phyloP scores from a whole-genome alignment of 2,888 invertebrate species.

The Temnothorax rugatulus region DNA sequence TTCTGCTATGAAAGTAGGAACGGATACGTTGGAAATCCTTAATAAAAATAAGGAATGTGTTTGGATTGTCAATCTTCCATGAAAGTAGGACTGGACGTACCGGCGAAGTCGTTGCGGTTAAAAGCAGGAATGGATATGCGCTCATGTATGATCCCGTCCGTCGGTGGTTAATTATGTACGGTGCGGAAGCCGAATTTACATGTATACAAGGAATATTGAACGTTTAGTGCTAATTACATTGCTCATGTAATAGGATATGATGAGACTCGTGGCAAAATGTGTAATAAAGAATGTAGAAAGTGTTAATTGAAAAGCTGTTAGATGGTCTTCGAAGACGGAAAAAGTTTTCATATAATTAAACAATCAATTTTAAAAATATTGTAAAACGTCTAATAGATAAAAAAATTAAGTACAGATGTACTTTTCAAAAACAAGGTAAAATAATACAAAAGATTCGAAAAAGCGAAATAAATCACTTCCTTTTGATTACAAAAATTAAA shows the following conservation, averaged over 20 bases:
- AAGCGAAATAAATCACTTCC: background rate
- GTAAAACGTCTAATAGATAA: background rate
- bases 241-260: background rate
- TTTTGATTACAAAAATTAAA: background rate
- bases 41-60: background rate
- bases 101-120: background rate
- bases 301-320: background rate
- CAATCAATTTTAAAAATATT: background rate
- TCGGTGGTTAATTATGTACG: background rate
- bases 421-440: background rate
- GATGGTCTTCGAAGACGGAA: background rate
- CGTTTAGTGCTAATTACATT: slow-evolving; percentile 23
- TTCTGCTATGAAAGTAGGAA: slow-evolving; percentile 2
- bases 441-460: background rate
- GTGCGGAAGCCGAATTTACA: background rate
- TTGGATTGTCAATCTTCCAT: background rate
- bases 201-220: background rate
- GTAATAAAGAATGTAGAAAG: background rate
- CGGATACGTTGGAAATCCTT: background rate
- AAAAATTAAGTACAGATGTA: background rate
- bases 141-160: background rate
- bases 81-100: background rate
- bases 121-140: background rate
- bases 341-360: background rate
- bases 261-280: background rate